Evolutionary conservation across 2,797 vertebrate genomes (phyloP).

Genomic region (Micropoecilia bifurca): DNA sequence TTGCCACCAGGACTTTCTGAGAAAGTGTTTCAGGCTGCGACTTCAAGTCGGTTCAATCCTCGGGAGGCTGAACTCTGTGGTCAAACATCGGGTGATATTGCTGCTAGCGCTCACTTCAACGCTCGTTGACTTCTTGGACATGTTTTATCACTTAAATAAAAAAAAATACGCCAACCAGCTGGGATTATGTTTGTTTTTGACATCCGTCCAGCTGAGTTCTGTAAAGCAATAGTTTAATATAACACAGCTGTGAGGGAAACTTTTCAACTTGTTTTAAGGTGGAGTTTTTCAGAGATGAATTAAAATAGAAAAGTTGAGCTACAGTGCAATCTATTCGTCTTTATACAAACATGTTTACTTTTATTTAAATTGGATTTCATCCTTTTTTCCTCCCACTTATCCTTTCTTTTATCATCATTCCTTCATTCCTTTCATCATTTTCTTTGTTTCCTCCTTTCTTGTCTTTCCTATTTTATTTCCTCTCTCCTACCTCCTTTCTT

Average conservation of each 20-base stretch:
- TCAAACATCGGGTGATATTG: constrained; percentile 15
- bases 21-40: constrained; percentile 7
- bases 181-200: background rate
- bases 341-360: background rate
- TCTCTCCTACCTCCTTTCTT: background rate
- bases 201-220: background rate
- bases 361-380: background rate
- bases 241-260: background rate
- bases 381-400: background rate
- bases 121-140: constrained; percentile 15
- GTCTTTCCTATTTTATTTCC: background rate
- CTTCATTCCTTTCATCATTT: background rate
- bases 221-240: background rate
- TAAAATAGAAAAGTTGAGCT: too few species aligned
- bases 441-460: background rate
- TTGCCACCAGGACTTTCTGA: constrained; percentile 27
- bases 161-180: background rate
- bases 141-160: background rate
- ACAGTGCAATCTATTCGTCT: too few species aligned
- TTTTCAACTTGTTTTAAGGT: background rate
- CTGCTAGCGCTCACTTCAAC: constrained; percentile 12
- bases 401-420: background rate
- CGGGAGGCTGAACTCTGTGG: constrained; percentile 13
- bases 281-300: background rate
- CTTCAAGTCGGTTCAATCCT: constrained; percentile 9